Evolutionary conservation across 2,888 invertebrate genomes (phyloP).

Genomic region (Girardia tigrina): DNA sequence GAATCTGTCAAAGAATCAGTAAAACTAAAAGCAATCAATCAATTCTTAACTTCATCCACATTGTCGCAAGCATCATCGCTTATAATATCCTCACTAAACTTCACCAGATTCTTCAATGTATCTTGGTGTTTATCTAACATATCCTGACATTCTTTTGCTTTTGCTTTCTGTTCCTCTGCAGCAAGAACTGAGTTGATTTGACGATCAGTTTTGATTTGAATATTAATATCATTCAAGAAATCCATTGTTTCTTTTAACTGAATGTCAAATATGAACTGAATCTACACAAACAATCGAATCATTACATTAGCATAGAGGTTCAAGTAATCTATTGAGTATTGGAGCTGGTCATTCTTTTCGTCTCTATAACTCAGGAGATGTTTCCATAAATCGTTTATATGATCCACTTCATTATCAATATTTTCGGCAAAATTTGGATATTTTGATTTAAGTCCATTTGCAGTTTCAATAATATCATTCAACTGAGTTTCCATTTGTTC

Average conservation of each 20-base stretch:
- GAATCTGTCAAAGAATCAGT: not conserved
- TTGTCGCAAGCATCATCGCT: not conserved
- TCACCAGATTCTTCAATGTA: not conserved
- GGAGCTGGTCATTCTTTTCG: not conserved
- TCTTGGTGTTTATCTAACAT: not conserved
- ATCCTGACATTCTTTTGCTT: not conserved
- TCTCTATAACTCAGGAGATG: not conserved
- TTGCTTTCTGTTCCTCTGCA: not conserved
- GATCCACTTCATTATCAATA: not conserved
- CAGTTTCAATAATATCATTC: not conserved
- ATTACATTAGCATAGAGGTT: not conserved
- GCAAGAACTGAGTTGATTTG: conserved; percentile 5
- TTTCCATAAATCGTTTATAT: not conserved
- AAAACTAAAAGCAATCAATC: not conserved
- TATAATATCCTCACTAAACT: not conserved
- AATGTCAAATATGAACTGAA: not conserved
- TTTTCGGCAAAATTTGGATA: not conserved
- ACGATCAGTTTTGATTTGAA: not conserved
- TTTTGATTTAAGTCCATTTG: not conserved
- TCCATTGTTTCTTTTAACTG: not conserved
- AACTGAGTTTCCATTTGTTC: conserved; percentile 3
- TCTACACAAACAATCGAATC: not conserved
- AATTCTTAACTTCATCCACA: not conserved
- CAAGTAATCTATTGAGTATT: not conserved
- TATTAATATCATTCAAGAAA: conserved; percentile 9